These are phyloP conservation scores for Geococcyx californianus DNA, from an alignment of 2,113 vertebrate genomes.

Conservation along the genomic window DNA sequence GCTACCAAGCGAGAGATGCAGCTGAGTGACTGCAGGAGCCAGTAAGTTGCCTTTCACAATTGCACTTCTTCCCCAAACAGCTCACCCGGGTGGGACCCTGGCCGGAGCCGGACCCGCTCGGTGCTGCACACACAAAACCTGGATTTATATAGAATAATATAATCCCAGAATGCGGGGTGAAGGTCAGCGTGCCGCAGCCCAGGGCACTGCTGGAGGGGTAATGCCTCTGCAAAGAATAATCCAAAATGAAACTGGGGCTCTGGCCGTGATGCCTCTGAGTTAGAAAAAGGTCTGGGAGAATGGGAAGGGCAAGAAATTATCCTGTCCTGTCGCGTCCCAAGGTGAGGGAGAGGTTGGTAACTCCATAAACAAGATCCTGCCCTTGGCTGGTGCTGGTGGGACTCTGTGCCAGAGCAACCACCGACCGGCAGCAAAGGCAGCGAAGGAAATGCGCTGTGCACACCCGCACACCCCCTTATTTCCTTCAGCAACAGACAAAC, in stretches of 20 bases:
- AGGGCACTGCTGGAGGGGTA: neutral
- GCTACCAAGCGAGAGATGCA: conserved; percentile 23
- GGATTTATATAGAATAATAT: neutral
- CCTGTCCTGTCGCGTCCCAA: fast-evolving
- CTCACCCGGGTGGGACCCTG: neutral
- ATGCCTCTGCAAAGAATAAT: neutral
- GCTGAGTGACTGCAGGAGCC: neutral
- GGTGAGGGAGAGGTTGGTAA: neutral
- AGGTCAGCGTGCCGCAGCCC: neutral
- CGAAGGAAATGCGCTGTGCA: neutral
- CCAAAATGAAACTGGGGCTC: neutral
- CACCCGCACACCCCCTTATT: neutral
- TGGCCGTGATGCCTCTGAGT: neutral
- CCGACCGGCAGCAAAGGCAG: neutral
- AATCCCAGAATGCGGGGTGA: fast-evolving
- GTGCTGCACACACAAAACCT: neutral
- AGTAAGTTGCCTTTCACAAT: conserved; percentile 49
- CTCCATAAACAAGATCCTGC: neutral
- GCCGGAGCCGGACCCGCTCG: neutral
- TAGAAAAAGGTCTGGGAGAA: neutral
- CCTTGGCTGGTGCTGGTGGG: neutral
- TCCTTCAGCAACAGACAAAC: conserved; percentile 72
- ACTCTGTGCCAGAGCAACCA: neutral
- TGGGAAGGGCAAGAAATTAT: neutral
- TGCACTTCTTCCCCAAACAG: fast-evolving